These are phyloP conservation scores for Coreius guichenoti DNA, from an alignment of 2,797 vertebrate species.

Conservation along the genomic window DNA sequence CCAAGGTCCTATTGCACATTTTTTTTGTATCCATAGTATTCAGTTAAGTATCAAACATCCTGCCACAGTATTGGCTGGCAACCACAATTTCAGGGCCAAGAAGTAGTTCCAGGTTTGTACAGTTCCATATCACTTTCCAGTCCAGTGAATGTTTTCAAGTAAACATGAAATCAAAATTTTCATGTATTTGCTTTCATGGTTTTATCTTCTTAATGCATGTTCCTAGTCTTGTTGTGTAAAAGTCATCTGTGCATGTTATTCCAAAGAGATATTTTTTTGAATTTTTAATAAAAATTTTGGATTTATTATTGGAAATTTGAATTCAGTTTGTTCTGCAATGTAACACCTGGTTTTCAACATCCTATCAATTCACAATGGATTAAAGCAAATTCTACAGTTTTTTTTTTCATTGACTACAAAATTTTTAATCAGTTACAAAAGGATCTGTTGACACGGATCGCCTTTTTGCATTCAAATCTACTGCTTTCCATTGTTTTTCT, in stretches of 20 bases:
- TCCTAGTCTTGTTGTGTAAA: not conserved
- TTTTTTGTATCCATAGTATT: not conserved
- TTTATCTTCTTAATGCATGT: no score
- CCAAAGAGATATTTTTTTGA: not conserved
- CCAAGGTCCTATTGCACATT: not conserved
- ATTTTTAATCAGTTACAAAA: not conserved
- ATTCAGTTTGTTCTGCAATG: not conserved
- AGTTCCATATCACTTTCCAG: not conserved
- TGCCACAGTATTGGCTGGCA: not conserved
- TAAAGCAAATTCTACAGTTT: not conserved
- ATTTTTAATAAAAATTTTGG: not conserved
- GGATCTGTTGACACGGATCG: not conserved
- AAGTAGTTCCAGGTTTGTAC: constrained; percentile 8
- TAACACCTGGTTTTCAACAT: not conserved
- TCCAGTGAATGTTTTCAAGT: not conserved
- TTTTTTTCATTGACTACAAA: not conserved
- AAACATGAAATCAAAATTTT: no score
- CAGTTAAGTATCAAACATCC: not conserved
- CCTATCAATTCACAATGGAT: not conserved
- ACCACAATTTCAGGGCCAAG: not conserved
- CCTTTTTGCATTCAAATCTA: not conserved
- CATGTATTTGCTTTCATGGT: not conserved
- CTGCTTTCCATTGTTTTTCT: not conserved
- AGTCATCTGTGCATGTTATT: not conserved
- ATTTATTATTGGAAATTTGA: not conserved